Conservation (phyloP, 2,797 vertebrate genomes). For the Typhlichthys eigenmanni region DNA sequence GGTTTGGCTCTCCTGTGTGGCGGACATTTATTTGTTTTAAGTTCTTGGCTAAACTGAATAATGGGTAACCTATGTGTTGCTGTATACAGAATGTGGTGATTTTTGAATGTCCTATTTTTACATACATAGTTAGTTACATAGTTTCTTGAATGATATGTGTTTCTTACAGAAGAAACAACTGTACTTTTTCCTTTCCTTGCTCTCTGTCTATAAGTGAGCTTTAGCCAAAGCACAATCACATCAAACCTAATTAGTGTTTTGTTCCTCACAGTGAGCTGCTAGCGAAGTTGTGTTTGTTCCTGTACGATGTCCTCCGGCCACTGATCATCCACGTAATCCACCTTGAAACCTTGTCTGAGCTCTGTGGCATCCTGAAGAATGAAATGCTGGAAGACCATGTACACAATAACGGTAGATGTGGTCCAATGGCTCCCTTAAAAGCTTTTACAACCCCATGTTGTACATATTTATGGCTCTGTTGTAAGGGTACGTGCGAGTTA, state of each 20-base stretch:
- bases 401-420: constrained; percentile 87
- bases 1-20: background rate
- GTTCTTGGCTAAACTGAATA: constrained; percentile 4
- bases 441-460: background rate
- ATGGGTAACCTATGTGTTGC: background rate
- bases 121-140: background rate
- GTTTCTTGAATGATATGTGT: background rate
- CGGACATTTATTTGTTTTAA: background rate
- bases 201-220: background rate
- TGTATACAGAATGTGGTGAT: background rate
- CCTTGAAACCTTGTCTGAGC: constrained; percentile 95
- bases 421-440: constrained; percentile 8
- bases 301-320: constrained; percentile 95
- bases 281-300: constrained; percentile 90
- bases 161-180: too few relatives aligned
- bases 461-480: background rate
- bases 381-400: constrained; percentile 98
- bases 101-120: too few relatives aligned
- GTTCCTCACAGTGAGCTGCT: constrained; percentile 85
- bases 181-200: background rate
- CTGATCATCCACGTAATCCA: constrained; percentile 97
- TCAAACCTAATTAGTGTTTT: constrained; percentile 10
- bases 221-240: background rate
- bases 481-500: too few relatives aligned
- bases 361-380: constrained; percentile 97